phyloP scores from a whole-genome alignment of 2,888 invertebrate genomes.

The Chalcis sispes region DNA sequence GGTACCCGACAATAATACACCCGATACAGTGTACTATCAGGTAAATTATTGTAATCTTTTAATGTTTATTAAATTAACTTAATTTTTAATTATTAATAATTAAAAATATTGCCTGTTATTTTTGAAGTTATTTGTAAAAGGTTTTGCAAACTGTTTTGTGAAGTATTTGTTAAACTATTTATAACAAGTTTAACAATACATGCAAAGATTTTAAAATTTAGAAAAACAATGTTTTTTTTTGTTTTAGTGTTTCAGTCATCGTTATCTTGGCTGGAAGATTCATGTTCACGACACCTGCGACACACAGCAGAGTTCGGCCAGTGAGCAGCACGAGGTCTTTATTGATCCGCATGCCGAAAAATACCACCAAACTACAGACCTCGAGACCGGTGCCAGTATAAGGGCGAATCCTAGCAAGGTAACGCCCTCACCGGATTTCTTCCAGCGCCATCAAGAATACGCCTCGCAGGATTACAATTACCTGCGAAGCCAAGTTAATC shows the following conservation, averaged over 20 bases:
- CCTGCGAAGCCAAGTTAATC: slow-evolving; percentile 63
- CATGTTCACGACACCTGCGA: slow-evolving; percentile 92
- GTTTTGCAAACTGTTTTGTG: too few relatives aligned
- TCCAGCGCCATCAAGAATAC: slow-evolving; percentile 66
- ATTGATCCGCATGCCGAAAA: slow-evolving; percentile 73
- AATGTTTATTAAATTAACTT: too few relatives aligned
- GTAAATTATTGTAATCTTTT: too few relatives aligned
- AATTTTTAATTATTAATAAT: too few relatives aligned
- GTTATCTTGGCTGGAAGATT: slow-evolving; percentile 96
- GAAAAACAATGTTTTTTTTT: too few relatives aligned
- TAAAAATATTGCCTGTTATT: too few relatives aligned
- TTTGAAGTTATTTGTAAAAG: too few relatives aligned
- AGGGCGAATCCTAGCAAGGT: slow-evolving; percentile 70
- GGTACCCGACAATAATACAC: slow-evolving; percentile 91
- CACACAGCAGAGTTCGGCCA: slow-evolving; percentile 76
- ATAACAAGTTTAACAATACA: too few relatives aligned
- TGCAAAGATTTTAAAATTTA: too few relatives aligned
- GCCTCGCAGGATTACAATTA: slow-evolving; percentile 60
- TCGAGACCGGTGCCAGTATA: slow-evolving; percentile 69
- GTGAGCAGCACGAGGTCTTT: slow-evolving; percentile 79
- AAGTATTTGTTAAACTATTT: too few relatives aligned
- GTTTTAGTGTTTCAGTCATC: slow-evolving; percentile 91
- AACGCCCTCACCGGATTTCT: slow-evolving; percentile 71
- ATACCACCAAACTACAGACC: slow-evolving; percentile 66
- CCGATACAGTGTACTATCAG: slow-evolving; percentile 95